Percentiles rank a stretch among this genome's conserved stretches.
Evolutionary conservation across 2,888 invertebrate species (phyloP).

Genomic region (Machimus atricapillus): DNA sequence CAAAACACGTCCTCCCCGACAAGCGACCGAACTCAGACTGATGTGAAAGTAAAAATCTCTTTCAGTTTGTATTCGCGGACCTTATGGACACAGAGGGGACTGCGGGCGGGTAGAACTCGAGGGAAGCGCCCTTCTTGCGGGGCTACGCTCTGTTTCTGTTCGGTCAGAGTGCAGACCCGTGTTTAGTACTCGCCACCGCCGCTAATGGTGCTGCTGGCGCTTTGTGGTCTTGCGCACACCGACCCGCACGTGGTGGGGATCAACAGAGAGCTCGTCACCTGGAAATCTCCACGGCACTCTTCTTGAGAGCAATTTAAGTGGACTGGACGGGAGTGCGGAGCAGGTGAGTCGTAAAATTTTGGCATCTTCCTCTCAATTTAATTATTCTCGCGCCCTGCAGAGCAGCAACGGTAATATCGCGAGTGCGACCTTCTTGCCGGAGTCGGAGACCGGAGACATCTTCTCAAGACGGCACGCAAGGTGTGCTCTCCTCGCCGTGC

Average conservation of each 20-base stretch:
- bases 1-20: conserved; percentile 57
- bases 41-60: conserved; percentile 49
- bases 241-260: background rate
- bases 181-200: background rate
- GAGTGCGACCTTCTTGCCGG: background rate
- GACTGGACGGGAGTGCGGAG: background rate
- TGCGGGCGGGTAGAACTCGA: background rate
- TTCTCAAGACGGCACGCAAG: background rate
- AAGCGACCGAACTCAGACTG: conserved; percentile 62
- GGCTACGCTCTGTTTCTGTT: background rate
- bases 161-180: background rate
- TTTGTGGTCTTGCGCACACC: conserved; percentile 14
- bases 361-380: background rate
- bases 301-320: background rate
- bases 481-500: background rate
- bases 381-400: background rate
- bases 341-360: background rate
- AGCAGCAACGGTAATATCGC: background rate
- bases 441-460: background rate
- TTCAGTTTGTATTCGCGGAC: conserved; percentile 19
- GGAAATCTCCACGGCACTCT: background rate
- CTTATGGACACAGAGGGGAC: background rate
- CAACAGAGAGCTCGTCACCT: background rate
- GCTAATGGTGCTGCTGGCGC: conserved; percentile 3
- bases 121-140: background rate